Percentiles rank a stretch among this genome's conserved stretches.
These are phyloP conservation scores for Leucosticte australis DNA, from an alignment of 2,113 vertebrate genomes.

Conservation along the genomic window DNA sequence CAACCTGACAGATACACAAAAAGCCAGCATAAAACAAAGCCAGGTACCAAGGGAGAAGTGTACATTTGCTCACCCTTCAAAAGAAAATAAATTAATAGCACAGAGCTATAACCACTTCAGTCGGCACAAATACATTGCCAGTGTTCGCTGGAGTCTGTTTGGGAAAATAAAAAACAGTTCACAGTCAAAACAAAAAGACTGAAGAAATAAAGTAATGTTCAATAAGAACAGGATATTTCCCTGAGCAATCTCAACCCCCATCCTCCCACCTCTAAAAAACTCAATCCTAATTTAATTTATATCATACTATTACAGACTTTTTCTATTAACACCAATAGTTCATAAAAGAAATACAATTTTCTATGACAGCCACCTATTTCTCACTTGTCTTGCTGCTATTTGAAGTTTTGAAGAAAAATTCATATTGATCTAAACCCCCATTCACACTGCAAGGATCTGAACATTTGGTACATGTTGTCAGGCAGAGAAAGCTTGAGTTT, in stretches of 20 bases:
- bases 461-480: not conserved
- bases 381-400: not conserved
- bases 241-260: not conserved
- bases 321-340: not conserved
- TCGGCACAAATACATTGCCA: not conserved
- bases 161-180: conserved; percentile 22
- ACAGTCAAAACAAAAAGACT: not conserved
- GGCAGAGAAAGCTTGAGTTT: not conserved
- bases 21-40: conserved; percentile 35
- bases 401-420: not conserved
- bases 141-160: not conserved
- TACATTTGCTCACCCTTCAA: not conserved
- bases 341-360: not conserved
- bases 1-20: conserved; percentile 80
- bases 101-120: conserved; percentile 12
- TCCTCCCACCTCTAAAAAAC: not conserved
- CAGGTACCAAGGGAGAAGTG: not conserved
- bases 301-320: not conserved
- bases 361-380: not conserved
- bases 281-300: not conserved
- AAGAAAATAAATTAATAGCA: not conserved
- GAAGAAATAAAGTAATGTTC: not conserved
- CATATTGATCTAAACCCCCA: not conserved
- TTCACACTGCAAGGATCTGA: not conserved
- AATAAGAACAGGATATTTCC: not conserved